Evolutionary conservation across 37 sponge, comb jelly and placozoan genomes (phyloP), one percentile per base, ranked within the genome.

Genomic region (Tethya wilhelma): DNA sequence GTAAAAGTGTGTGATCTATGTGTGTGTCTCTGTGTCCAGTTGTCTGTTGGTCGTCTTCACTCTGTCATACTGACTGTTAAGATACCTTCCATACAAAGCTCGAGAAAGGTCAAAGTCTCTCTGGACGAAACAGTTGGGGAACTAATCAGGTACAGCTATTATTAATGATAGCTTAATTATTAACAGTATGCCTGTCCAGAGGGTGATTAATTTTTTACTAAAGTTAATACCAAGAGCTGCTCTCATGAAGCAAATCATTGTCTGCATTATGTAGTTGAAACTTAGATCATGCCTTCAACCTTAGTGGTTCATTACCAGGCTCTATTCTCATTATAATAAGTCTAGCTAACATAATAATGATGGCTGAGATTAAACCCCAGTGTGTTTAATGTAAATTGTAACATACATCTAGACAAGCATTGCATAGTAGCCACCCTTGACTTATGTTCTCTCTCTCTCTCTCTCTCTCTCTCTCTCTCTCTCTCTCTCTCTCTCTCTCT

Each of bases 51-150:
- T 17, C 64, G 70, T 6, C 60, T 89, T 25, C 85, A 90, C 36
- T 78, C 90, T 1, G 84, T 86, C 42, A 82, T 89, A 1, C 71
- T 95, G 22, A 89, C 74, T 0, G 78, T 95, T 26, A 77, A 81
- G 68, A 89, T 91, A n/a, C 92, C 96, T 6, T 65, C 69, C 46
- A 86, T 89, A n/a, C 83, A 95, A 32, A 89, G 92, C 81, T 73
- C 53, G 29, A 75, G 92, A 43, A 88, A 85, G 59, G 88, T 95
- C 31, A 86, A 89, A 64, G 92, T 89, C 32, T 75, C 85, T 42
- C 84, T 95, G 29, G 96, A 95, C 33, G 92, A 95, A 44, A 95
- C 96, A 43, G 90, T 95, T 0, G 96, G 96, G 44, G 96, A 95
- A 42, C 78, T 95, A 2, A 86, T 91, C 67, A 95, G 91, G 95